Conservation (phyloP, 2,113 vertebrate genomes). For the Tyrannus savana region DNA sequence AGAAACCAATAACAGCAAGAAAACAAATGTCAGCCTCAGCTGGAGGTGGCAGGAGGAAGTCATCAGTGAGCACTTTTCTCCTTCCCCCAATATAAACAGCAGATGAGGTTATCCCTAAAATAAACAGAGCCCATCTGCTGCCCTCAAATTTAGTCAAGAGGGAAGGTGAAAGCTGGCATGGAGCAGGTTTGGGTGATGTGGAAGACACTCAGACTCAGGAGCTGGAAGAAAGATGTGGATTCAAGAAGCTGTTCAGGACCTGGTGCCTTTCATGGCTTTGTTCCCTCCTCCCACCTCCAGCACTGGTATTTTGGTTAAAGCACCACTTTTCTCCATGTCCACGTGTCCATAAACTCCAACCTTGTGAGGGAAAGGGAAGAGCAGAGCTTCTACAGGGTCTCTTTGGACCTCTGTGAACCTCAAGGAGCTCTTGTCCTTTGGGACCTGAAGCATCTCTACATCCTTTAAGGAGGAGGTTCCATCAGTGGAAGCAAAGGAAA, state of each 20-base stretch:
- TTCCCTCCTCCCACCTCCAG: neutral
- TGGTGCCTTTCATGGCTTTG: neutral
- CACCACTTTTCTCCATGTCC: neutral
- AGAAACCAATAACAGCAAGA: conserved; percentile 43
- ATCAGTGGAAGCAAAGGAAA: neutral
- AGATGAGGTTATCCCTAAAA: conserved; percentile 54
- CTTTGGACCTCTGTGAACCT: neutral
- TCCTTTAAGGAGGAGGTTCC: neutral
- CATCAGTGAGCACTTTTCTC: conserved; percentile 24
- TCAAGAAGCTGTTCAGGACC: neutral
- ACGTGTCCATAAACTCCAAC: neutral
- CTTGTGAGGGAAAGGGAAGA: neutral
- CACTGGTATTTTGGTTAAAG: neutral
- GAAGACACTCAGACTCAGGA: neutral
- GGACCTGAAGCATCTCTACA: neutral
- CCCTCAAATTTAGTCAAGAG: neutral
- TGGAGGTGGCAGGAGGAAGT: conserved; percentile 48
- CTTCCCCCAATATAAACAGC: conserved; percentile 27
- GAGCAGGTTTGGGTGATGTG: neutral
- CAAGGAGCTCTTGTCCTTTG: neutral
- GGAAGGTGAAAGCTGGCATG: neutral
- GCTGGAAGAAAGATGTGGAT: neutral
- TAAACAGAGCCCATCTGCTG: conserved; percentile 56
- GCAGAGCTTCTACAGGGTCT: neutral
- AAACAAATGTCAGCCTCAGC: conserved; percentile 61